These are phyloP conservation scores for Volucella bombylans DNA, from an alignment of 2,888 invertebrate species.

Conservation along the genomic window DNA sequence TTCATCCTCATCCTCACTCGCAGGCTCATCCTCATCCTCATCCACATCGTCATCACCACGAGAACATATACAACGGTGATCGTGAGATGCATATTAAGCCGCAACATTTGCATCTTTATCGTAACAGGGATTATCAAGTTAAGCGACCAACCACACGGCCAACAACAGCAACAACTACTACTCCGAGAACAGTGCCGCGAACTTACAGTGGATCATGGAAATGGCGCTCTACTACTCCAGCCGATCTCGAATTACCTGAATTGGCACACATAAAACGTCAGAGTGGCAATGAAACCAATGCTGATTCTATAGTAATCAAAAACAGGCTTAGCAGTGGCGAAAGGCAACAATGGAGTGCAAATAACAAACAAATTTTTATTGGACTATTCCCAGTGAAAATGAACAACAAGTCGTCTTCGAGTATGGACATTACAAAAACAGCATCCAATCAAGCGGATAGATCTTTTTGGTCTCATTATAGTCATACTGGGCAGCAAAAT, in stretches of 20 bases:
- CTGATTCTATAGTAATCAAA: conserved; percentile 46
- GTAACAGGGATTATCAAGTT: conserved; percentile 39
- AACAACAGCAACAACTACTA: conserved; percentile 23
- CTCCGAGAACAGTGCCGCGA: conserved; percentile 8
- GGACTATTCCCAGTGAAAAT: conserved; percentile 25
- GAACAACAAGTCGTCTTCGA: conserved; percentile 6
- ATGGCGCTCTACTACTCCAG: conserved; percentile 45
- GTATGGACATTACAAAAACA: conserved; percentile 15
- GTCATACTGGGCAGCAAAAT: conserved; percentile 13
- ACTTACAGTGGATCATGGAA: conserved; percentile 35
- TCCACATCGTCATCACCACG: conserved; percentile 58
- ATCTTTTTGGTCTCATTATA: conserved; percentile 46
- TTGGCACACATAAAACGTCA: conserved; percentile 40
- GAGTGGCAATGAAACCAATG: conserved; percentile 52
- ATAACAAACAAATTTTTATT: conserved; percentile 49
- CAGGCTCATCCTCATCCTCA: conserved; percentile 23
- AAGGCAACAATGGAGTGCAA: conserved; percentile 45
- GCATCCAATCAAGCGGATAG: conserved; percentile 15
- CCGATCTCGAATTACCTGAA: conserved; percentile 33
- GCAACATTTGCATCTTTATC: conserved; percentile 36
- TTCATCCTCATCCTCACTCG: too few species aligned
- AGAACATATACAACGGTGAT: conserved; percentile 40
- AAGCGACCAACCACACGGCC: background rate
- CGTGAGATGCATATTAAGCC: conserved; percentile 63
- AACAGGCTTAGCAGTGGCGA: conserved; percentile 43